Percentiles rank a stretch among this genome's conserved stretches.
Evolutionary conservation across 2,113 vertebrate species (phyloP).

Genomic region (Cavia porcellus): DNA sequence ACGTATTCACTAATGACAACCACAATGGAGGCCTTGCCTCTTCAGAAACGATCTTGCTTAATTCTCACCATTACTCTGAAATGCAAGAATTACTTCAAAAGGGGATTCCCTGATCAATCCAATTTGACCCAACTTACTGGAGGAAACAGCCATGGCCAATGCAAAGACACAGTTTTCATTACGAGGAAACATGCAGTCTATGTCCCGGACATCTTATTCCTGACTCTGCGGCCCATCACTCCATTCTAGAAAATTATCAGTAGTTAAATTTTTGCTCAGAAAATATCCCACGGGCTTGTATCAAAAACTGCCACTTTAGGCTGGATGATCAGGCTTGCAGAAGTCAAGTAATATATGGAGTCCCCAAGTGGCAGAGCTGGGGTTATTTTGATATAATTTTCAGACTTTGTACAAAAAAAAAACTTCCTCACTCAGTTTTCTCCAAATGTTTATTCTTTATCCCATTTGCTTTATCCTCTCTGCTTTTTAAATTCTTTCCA

Average conservation of each 20-base stretch:
- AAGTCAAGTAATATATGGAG: background rate
- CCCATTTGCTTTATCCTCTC: background rate
- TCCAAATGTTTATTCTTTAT: background rate
- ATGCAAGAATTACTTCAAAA: background rate
- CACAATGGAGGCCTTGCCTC: background rate
- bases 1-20: accelerated
- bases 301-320: background rate
- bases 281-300: background rate
- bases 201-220: accelerated
- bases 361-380: background rate
- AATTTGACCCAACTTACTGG: background rate
- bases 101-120: background rate
- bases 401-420: background rate
- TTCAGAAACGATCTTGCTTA: background rate
- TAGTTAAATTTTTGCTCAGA: background rate
- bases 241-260: background rate
- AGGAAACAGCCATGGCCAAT: background rate
- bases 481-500: background rate
- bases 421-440: background rate
- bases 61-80: background rate
- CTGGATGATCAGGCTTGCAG: background rate
- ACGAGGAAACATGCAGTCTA: too few relatives aligned
- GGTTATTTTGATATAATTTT: background rate
- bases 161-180: background rate
- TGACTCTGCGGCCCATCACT: background rate